Evolutionary conservation across 2,888 invertebrate genomes (phyloP).

Genomic region (Osmoderma eremita): DNA sequence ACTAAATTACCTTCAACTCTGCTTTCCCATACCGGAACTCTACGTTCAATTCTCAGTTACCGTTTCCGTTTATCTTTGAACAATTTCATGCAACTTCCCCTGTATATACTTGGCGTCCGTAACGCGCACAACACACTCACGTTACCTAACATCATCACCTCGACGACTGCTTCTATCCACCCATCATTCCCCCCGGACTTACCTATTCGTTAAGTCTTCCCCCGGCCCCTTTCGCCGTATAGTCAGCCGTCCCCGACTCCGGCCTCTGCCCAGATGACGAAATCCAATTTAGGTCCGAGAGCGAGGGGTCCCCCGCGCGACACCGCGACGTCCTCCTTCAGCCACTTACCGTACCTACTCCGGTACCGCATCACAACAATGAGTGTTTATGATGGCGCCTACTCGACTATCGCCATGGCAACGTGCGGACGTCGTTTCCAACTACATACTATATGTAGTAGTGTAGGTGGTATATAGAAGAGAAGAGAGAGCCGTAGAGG

Average conservation of each 20-base stretch:
- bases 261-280: slow-evolving; percentile 55
- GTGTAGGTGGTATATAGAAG: slow-evolving; percentile 9
- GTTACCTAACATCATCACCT: slow-evolving; percentile 34
- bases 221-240: slow-evolving; percentile 3
- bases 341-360: slow-evolving; percentile 51
- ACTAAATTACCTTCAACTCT: slow-evolving; percentile 13
- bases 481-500: slow-evolving; percentile 51
- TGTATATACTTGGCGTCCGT: background rate
- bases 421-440: slow-evolving; percentile 58
- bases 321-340: slow-evolving; percentile 51
- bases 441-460: slow-evolving; percentile 40
- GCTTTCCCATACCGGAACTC: slow-evolving; percentile 1
- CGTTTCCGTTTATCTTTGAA: slow-evolving; percentile 43
- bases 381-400: slow-evolving; percentile 67
- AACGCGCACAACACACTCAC: background rate
- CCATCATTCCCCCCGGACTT: slow-evolving; percentile 55
- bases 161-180: slow-evolving; percentile 45
- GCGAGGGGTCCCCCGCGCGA: slow-evolving; percentile 25
- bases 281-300: slow-evolving; percentile 62
- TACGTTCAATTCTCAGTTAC: slow-evolving; percentile 44
- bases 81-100: slow-evolving; percentile 22
- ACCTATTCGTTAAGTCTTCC: slow-evolving; percentile 49
- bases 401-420: slow-evolving; percentile 65
- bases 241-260: background rate
- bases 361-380: slow-evolving; percentile 64